A percentile compares a stretch with the other conserved stretches of the same genome.
Evolutionary conservation across 2,888 invertebrate species (phyloP).

Genomic region (Pheosia tremula): DNA sequence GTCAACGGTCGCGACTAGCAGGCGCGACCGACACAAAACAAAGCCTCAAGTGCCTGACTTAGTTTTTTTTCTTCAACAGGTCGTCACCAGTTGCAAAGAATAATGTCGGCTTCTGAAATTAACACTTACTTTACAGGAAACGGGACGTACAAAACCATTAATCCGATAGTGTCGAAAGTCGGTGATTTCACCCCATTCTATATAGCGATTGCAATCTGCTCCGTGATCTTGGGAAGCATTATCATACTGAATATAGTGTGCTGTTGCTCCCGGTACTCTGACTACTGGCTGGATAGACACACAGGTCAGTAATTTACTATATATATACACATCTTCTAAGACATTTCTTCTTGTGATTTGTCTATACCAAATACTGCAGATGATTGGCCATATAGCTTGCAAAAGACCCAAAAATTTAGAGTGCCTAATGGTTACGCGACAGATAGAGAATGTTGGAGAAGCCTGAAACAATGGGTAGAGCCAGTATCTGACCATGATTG

Average conservation of each 20-base stretch:
- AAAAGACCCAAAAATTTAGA: no score
- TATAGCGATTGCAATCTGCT: conserved; percentile 91
- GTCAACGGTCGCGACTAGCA: not conserved
- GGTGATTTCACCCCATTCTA: conserved; percentile 95
- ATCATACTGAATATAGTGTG: conserved; percentile 91
- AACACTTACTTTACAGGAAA: conserved; percentile 75
- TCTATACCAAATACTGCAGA: no score
- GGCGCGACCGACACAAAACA: conserved; percentile 1
- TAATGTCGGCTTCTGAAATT: conserved; percentile 74
- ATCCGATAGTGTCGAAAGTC: conserved; percentile 61
- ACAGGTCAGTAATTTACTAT: conserved; percentile 83
- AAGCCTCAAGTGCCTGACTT: not conserved
- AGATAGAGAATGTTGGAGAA: no score
- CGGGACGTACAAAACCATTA: conserved; percentile 67
- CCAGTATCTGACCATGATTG: no score
- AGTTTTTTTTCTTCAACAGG: conserved; percentile 71
- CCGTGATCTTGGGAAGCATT: conserved; percentile 88
- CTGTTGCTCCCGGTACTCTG: conserved; percentile 91
- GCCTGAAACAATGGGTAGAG: no score
- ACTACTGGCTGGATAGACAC: conserved; percentile 93
- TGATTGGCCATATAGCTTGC: no score
- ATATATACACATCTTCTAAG: not conserved
- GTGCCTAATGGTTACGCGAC: no score
- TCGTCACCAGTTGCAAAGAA: conserved; percentile 50
- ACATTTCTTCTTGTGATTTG: no score